Conservation (phyloP, 2,797 vertebrate species). For the Poecilia velifera region DNA sequence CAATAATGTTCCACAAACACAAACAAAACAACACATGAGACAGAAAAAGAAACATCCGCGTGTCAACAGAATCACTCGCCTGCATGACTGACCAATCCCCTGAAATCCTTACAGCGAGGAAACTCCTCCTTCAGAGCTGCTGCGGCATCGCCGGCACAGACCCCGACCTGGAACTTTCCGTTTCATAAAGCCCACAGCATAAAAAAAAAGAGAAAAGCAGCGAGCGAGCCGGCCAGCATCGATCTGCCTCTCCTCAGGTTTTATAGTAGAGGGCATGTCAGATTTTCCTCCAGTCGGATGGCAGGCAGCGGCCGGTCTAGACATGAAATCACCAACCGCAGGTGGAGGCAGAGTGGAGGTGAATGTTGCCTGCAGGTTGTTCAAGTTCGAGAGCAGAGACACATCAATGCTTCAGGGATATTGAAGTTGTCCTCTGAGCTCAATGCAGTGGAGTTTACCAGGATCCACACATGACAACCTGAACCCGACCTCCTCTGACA, state of each 20-base stretch:
- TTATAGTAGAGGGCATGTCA: constrained; percentile 50
- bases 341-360: constrained; percentile 33
- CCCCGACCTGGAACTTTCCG: constrained; percentile 31
- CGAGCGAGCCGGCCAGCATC: constrained; percentile 16
- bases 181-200: constrained; percentile 24
- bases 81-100: not conserved
- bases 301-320: constrained; percentile 63
- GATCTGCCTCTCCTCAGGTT: constrained; percentile 46
- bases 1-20: not conserved
- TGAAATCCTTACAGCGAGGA: not conserved
- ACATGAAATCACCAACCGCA: constrained; percentile 71
- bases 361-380: constrained; percentile 7
- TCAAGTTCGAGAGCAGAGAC: not conserved
- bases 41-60: not conserved
- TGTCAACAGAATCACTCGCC: not conserved
- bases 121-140: constrained; percentile 6
- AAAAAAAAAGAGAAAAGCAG: constrained; percentile 6
- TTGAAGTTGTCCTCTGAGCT: not conserved
- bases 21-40: not conserved
- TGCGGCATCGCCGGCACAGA: constrained; percentile 7
- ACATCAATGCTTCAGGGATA: not conserved
- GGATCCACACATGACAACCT: not conserved
- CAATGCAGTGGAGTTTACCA: not conserved
- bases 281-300: constrained; percentile 57
- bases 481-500: not conserved